A percentile compares a stretch with the other conserved stretches of the same genome.
These are phyloP conservation scores for Nephrotoma guestfalica DNA, from an alignment of 2,888 invertebrate species.

Conservation along the genomic window DNA sequence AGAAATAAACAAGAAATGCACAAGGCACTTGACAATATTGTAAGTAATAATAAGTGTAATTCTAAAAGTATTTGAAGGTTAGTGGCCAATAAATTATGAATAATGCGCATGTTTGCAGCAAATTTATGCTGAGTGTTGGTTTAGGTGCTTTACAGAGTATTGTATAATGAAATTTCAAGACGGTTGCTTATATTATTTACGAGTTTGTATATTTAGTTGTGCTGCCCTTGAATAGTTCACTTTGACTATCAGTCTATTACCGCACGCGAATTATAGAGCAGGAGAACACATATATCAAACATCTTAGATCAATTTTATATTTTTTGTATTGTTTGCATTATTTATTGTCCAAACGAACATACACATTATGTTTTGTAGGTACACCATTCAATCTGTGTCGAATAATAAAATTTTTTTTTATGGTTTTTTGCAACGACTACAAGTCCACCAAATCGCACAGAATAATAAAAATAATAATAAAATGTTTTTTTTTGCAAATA, in stretches of 20 bases:
- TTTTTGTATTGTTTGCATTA: background rate
- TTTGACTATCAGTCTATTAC: background rate
- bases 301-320: background rate
- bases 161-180: background rate
- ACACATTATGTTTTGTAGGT: background rate
- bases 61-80: background rate
- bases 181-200: background rate
- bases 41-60: background rate
- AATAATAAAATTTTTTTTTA: background rate
- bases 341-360: background rate
- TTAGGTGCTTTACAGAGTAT: background rate
- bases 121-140: background rate
- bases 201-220: background rate
- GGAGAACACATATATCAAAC: background rate
- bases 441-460: background rate
- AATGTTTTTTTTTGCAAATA: background rate
- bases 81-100: background rate
- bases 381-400: background rate
- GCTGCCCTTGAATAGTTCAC: background rate
- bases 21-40: background rate
- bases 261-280: background rate
- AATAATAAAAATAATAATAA: background rate
- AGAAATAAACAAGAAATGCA: background rate
- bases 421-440: background rate
- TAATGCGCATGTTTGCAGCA: background rate